Evolutionary conservation across 2,888 invertebrate genomes (phyloP), one percentile per base, ranked within the genome.

Genomic region (Synanthedon tipuliformis): DNA sequence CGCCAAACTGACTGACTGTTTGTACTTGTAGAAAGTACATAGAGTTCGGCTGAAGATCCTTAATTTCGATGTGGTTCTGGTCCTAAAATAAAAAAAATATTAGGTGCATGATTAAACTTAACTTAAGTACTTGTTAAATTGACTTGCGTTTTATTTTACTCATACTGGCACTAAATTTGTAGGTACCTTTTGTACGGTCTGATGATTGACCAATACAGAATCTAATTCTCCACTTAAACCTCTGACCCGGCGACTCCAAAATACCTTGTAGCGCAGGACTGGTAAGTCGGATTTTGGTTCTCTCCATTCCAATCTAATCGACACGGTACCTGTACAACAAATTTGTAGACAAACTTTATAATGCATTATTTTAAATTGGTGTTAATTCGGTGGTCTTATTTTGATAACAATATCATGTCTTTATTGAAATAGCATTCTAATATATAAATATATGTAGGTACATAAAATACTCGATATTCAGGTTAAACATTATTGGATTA

Each of bases 1-100:
- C 86, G 1, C 93, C 93, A 65, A 89, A 93, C 61, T 92, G 89
- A 40, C 91, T 90, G 57, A 93, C 88, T 4, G 93, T 93, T 78
- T 94, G 93, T 4, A 94, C 92, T 90, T 94, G 94, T 48, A 94
- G 84, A 65, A 93, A 94, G 71, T 94, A 94, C 76, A 91, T 89
- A 0, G 92, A 92, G 66, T 92, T 90, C 5, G 90, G 89, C 61
- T 90, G 88, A 51, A 94, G 76, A 64, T 91, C 90, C 62, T 88
- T 89, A 62, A 94, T 89, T 62, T 91, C 89, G 58, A 90, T 90
- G 60, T 87, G 89, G 52, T 89, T 90, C 63, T 90, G 90, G 61
- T 92, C 90, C 91, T 92, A 81, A 81, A 59, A 66, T 7, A 50
- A 16, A 49, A 45, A 11, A 16, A 16, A 50, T 0, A 10, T 50